These are phyloP conservation scores for Neostethus bicornis DNA, from an alignment of 2,797 vertebrate species.

Conservation along the genomic window DNA sequence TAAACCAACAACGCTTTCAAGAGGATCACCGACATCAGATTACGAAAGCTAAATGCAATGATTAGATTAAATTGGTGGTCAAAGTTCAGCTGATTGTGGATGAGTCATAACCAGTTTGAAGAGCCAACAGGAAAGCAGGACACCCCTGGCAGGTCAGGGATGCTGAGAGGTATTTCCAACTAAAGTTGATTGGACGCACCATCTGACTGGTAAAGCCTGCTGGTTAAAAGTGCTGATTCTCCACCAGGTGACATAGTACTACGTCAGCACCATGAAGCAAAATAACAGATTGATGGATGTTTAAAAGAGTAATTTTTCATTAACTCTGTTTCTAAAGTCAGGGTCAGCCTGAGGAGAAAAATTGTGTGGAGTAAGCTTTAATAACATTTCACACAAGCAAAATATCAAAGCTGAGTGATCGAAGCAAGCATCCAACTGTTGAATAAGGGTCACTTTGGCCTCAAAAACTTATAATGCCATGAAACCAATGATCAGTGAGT, in stretches of 20 bases:
- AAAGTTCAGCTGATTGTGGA: conserved; percentile 12
- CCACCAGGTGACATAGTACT: conserved; percentile 17
- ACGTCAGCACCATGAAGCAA: conserved; percentile 7
- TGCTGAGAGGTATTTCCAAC: conserved; percentile 11
- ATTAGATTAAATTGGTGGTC: not conserved
- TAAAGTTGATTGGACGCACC: conserved; percentile 18
- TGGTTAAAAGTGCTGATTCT: conserved; percentile 16
- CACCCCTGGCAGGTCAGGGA: conserved; percentile 17
- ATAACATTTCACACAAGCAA: conserved; percentile 15
- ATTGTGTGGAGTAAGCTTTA: not conserved
- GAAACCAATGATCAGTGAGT: conserved; percentile 8
- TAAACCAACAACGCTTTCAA: not conserved
- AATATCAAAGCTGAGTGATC: conserved; percentile 18
- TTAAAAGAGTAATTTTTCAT: conserved; percentile 12
- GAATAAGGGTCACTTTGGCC: conserved; percentile 7
- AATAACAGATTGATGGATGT: conserved; percentile 2
- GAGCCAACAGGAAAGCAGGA: conserved; percentile 8
- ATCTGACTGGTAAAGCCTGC: not conserved
- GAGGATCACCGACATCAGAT: not conserved
- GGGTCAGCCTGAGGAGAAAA: conserved; percentile 23
- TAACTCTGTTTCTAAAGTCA: conserved; percentile 14
- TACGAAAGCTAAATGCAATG: not conserved
- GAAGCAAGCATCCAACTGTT: conserved; percentile 3
- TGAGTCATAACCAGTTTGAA: conserved; percentile 17
- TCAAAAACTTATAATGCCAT: conserved; percentile 11